phyloP scores from a whole-genome alignment of 2,797 vertebrate genomes.

The Glossophaga mutica region DNA sequence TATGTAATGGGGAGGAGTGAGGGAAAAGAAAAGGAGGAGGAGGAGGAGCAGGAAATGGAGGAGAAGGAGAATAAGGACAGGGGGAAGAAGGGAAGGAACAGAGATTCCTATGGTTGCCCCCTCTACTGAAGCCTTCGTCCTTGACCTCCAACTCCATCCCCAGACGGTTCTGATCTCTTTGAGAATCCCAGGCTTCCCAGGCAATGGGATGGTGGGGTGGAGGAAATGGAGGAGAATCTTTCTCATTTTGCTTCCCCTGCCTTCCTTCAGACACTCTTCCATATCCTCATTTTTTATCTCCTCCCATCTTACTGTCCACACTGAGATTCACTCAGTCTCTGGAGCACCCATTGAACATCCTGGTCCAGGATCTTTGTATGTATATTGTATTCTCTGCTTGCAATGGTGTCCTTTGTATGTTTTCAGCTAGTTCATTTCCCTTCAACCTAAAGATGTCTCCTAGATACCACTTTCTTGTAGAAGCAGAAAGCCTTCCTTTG shows the following conservation, averaged over 20 bases:
- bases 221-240: background rate
- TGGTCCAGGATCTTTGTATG: background rate
- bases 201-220: background rate
- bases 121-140: background rate
- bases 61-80: background rate
- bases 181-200: background rate
- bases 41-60: no score
- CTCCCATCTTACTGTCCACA: no score
- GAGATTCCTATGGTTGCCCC: background rate
- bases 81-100: background rate
- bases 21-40: accelerated
- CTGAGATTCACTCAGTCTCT: background rate
- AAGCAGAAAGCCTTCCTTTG: background rate
- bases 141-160: background rate
- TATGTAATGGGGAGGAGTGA: background rate
- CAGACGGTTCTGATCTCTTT: background rate
- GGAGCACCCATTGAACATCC: background rate
- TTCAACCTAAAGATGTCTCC: background rate
- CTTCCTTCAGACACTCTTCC: background rate
- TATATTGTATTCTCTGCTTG: background rate
- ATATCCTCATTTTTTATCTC: background rate
- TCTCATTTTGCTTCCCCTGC: background rate
- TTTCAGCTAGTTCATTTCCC: background rate
- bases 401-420: background rate
- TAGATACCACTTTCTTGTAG: background rate